These are phyloP conservation scores for Volucella inanis DNA, from an alignment of 2,888 invertebrate species.

Conservation along the genomic window DNA sequence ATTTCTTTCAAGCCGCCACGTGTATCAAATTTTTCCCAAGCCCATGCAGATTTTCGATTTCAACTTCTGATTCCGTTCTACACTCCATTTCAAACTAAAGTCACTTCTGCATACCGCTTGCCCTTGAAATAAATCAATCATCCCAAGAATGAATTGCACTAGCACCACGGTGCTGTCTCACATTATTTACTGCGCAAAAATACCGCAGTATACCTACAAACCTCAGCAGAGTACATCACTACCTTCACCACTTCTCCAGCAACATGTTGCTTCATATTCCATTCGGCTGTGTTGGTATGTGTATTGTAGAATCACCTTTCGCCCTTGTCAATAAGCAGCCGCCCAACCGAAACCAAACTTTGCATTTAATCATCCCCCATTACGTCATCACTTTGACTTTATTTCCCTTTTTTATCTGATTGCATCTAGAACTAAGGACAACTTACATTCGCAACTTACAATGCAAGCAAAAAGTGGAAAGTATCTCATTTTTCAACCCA, in stretches of 20 bases:
- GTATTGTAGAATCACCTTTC: not conserved
- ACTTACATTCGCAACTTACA: too few relatives aligned
- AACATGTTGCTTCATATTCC: constrained; percentile 31
- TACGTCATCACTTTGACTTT: constrained; percentile 40
- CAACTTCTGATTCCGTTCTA: too few relatives aligned
- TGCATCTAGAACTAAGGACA: not conserved
- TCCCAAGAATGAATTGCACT: not conserved
- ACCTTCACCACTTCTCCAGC: constrained; percentile 6
- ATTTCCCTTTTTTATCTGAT: not conserved
- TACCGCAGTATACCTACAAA: constrained; percentile 14
- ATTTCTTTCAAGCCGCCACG: too few relatives aligned
- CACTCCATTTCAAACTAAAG: too few relatives aligned
- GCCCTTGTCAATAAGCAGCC: not conserved
- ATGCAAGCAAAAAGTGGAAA: constrained; percentile 6
- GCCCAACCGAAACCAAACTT: constrained; percentile 5
- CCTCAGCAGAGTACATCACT: not conserved
- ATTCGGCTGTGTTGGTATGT: not conserved
- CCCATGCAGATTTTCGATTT: too few relatives aligned
- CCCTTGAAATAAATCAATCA: constrained; percentile 10
- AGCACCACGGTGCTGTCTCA: not conserved
- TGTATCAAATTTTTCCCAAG: too few relatives aligned
- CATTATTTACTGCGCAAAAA: constrained; percentile 56
- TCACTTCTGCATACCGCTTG: not conserved
- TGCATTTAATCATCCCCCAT: constrained; percentile 55
- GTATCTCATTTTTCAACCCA: constrained; percentile 20